Conservation (phyloP, 2,888 invertebrate genomes). For the Drosophila putrida region DNA sequence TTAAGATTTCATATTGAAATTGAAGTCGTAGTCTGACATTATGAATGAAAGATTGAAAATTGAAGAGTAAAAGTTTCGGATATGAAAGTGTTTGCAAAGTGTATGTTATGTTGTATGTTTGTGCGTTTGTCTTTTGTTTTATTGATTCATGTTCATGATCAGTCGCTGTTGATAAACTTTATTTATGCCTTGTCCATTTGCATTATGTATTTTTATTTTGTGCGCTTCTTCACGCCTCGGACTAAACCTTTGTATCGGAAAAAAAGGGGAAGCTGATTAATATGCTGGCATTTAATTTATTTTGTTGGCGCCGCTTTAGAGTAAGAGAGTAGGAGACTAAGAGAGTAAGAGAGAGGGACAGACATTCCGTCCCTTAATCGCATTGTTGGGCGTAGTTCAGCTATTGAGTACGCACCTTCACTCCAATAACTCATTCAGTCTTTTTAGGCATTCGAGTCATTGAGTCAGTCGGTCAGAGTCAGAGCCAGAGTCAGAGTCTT, state of each 20-base stretch:
- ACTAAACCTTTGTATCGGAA: background rate
- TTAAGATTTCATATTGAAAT: constrained; percentile 10
- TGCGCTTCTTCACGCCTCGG: constrained; percentile 32
- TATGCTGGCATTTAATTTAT: constrained; percentile 35
- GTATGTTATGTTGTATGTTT: constrained; percentile 4
- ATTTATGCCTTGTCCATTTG: constrained; percentile 33
- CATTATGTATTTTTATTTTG: constrained; percentile 10
- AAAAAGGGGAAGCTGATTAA: constrained; percentile 39
- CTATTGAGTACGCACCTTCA: constrained; percentile 46
- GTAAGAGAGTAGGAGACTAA: background rate
- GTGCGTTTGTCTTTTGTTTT: constrained; percentile 3
- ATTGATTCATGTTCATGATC: constrained; percentile 26
- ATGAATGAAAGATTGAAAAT: constrained; percentile 7
- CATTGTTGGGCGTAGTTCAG: constrained; percentile 62
- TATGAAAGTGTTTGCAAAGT: constrained; percentile 34
- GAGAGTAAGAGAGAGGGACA: background rate
- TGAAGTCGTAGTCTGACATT: background rate
- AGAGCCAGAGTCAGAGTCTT: constrained; percentile 9
- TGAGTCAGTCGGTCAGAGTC: constrained; percentile 36
- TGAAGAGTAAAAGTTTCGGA: constrained; percentile 27
- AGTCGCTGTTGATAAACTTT: constrained; percentile 23
- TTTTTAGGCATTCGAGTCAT: constrained; percentile 25
- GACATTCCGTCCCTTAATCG: constrained; percentile 7
- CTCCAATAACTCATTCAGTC: constrained; percentile 42
- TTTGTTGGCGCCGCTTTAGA: background rate